These are phyloP conservation scores for Alectoris magna DNA, from an alignment of 2,797 vertebrate species.

Conservation along the genomic window DNA sequence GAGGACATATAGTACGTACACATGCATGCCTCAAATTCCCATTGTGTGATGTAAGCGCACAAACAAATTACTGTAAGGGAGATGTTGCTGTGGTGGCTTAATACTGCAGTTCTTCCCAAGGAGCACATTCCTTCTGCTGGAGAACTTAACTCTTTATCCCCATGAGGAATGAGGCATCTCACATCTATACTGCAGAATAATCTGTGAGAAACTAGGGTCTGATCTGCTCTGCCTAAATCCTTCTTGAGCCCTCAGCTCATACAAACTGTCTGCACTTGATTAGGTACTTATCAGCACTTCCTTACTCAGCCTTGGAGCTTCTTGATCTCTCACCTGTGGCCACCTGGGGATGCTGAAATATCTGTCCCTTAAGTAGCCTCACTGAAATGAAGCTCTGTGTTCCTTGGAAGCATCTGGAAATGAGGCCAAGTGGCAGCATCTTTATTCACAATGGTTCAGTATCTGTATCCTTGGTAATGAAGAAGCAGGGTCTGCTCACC, in stretches of 20 bases:
- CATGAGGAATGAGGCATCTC: neutral
- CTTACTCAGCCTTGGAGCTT: neutral
- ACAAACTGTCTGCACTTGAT: neutral
- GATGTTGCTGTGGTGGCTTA: neutral
- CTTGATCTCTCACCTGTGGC: neutral
- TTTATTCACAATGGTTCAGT: neutral
- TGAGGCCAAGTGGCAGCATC: neutral
- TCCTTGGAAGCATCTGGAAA: neutral
- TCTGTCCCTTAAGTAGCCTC: neutral
- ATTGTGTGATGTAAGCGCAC: neutral
- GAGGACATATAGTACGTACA: neutral
- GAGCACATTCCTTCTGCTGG: fast-evolving
- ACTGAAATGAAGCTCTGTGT: neutral
- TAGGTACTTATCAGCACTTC: neutral
- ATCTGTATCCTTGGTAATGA: neutral
- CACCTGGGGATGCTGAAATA: neutral
- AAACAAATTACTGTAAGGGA: neutral
- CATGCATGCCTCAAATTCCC: neutral
- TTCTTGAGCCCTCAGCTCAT: neutral
- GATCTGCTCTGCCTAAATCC: neutral
- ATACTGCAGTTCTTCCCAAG: neutral
- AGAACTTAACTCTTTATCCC: neutral
- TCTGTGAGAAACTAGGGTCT: neutral
- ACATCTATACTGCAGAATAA: neutral
- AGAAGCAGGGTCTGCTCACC: neutral